Evolutionary conservation across 1,140 invertebrate species (phyloP).

Genomic region (Aphaenogaster ashmeadi): DNA sequence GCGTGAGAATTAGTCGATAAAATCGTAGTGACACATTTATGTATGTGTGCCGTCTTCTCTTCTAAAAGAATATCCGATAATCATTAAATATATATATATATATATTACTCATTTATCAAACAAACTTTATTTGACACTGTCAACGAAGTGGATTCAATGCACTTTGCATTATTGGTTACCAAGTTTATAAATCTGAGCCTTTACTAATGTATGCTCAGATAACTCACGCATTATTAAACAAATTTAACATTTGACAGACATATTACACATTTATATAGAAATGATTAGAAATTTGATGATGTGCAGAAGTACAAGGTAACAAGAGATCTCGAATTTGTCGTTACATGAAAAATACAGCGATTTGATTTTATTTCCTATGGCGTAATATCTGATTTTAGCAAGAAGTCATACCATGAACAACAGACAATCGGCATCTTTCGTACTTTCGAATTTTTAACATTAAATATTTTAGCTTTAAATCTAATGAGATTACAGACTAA

Average conservation of each 20-base stretch:
- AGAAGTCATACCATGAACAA: background rate
- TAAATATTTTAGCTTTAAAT: conserved; percentile 5
- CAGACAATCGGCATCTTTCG: background rate
- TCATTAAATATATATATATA: background rate
- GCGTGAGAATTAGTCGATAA: background rate
- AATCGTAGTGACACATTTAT: background rate
- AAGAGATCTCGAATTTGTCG: background rate
- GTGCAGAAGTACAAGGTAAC: background rate
- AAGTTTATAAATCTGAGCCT: background rate
- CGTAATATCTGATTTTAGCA: background rate
- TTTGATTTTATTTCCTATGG: background rate
- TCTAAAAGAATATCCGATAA: background rate
- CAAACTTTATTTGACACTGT: background rate
- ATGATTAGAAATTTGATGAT: background rate
- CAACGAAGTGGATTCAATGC: background rate
- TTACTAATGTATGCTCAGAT: background rate
- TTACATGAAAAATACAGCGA: background rate
- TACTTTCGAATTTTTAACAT: background rate
- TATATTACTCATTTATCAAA: background rate
- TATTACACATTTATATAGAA: background rate
- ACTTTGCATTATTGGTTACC: background rate
- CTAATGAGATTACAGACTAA: background rate
- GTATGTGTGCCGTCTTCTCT: background rate
- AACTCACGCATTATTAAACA: background rate
- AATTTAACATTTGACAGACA: background rate